Conservation (phyloP, 2,888 invertebrate genomes). For the Bhutanitis thaidina region DNA sequence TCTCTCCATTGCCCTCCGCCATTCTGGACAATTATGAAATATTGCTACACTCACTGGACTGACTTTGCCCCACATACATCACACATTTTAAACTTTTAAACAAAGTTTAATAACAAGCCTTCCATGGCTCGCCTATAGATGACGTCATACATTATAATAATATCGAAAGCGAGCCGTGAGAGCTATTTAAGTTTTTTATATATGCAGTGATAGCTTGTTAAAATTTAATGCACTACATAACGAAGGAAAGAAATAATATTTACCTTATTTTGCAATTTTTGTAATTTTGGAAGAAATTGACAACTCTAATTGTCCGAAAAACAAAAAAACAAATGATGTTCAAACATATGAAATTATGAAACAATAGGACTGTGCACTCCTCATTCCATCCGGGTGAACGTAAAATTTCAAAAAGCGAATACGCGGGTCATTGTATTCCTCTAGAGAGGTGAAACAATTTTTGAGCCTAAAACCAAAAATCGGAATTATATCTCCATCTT, state of each 20-base stretch:
- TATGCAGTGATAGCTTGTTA: constrained; percentile 28
- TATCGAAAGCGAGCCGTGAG: constrained; percentile 69
- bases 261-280: constrained; percentile 79
- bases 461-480: constrained; percentile 64
- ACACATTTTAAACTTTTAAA: constrained; percentile 32
- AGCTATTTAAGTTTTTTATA: constrained; percentile 41
- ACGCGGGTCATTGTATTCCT: constrained; percentile 65
- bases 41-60: constrained; percentile 67
- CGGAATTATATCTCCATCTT: constrained; percentile 50
- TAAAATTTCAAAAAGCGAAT: constrained; percentile 75
- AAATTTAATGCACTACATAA: constrained; percentile 23
- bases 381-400: constrained; percentile 77
- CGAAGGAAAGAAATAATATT: constrained; percentile 48
- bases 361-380: constrained; percentile 77
- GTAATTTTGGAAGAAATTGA: constrained; percentile 79
- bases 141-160: constrained; percentile 64
- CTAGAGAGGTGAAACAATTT: constrained; percentile 68
- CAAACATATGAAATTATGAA: constrained; percentile 78
- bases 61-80: constrained; percentile 31
- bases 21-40: constrained; percentile 82
- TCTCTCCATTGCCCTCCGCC: constrained; percentile 93
- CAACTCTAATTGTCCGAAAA: constrained; percentile 78
- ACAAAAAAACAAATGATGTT: constrained; percentile 80
- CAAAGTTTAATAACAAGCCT: constrained; percentile 36
- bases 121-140: constrained; percentile 54